Evolutionary conservation across 2,888 invertebrate species (phyloP).

Genomic region (Ophion ellenae): DNA sequence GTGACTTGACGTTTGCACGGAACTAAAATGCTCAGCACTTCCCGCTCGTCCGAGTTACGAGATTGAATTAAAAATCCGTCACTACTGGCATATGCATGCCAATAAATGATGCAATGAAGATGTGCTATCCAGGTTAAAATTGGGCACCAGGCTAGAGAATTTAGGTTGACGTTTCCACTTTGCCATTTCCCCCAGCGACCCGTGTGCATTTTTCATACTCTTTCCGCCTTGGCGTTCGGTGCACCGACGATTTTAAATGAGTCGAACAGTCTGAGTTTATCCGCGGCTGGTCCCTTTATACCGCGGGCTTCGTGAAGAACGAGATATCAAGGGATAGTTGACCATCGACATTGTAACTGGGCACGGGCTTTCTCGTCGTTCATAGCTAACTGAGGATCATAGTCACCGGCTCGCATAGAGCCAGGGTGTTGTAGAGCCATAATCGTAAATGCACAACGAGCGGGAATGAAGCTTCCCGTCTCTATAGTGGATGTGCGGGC

Average conservation of each 20-base stretch:
- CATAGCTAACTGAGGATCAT: conserved; percentile 52
- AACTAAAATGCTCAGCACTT: background rate
- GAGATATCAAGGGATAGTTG: conserved; percentile 48
- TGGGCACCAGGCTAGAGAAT: background rate
- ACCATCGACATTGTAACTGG: conserved; percentile 28
- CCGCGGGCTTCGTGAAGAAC: conserved; percentile 16
- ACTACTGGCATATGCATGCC: background rate
- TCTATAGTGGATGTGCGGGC: conserved; percentile 22
- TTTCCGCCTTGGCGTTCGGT: background rate
- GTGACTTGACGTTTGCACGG: background rate
- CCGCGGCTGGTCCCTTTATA: conserved; percentile 1
- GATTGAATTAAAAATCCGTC: background rate
- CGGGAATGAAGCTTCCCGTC: conserved; percentile 51
- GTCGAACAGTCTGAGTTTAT: background rate
- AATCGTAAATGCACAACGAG: conserved; percentile 74
- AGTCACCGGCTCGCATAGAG: conserved; percentile 36
- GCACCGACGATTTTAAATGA: background rate
- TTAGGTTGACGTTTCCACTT: background rate
- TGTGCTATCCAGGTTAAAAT: background rate
- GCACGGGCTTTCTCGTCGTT: conserved; percentile 42
- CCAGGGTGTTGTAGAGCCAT: conserved; percentile 63
- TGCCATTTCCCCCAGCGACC: background rate
- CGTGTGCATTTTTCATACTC: background rate
- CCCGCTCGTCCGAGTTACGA: background rate
- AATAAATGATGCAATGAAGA: background rate